A percentile compares a stretch with the other conserved stretches of the same genome.
phyloP scores from a whole-genome alignment of 2,113 vertebrate species.

The Aptenodytes forsteri region DNA sequence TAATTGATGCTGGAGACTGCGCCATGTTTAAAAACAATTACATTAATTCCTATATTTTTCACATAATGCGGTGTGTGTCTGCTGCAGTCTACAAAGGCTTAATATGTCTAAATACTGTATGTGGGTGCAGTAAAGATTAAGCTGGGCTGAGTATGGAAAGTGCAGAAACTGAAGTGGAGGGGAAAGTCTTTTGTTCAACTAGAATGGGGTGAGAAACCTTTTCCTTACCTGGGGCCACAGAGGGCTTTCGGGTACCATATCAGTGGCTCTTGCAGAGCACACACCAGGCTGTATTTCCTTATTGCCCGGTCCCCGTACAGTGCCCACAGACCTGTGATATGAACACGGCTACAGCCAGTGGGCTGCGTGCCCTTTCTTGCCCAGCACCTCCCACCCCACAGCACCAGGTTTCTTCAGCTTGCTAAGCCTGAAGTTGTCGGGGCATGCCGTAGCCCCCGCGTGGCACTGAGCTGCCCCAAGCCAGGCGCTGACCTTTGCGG shows the following conservation, averaged over 20 bases:
- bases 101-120: background rate
- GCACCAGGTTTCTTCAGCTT: background rate
- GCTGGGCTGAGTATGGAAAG: background rate
- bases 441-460: rapidly evolving
- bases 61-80: background rate
- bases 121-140: background rate
- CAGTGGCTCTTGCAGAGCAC: background rate
- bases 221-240: background rate
- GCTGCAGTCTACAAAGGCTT: background rate
- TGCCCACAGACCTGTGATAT: background rate
- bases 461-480: background rate
- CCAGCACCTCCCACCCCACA: background rate
- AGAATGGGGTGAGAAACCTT: background rate
- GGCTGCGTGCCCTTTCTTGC: background rate
- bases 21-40: background rate
- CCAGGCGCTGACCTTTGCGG: rapidly evolving
- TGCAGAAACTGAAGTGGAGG: background rate
- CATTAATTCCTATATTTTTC: background rate
- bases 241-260: background rate
- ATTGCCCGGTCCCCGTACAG: rapidly evolving
- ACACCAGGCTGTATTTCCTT: background rate
- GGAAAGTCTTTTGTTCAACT: background rate
- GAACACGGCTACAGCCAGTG: background rate
- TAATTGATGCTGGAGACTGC: background rate
- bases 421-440: rapidly evolving